These are phyloP conservation scores for Drosophila suzukii DNA, from an alignment of 1,140 invertebrate species.

Conservation along the genomic window DNA sequence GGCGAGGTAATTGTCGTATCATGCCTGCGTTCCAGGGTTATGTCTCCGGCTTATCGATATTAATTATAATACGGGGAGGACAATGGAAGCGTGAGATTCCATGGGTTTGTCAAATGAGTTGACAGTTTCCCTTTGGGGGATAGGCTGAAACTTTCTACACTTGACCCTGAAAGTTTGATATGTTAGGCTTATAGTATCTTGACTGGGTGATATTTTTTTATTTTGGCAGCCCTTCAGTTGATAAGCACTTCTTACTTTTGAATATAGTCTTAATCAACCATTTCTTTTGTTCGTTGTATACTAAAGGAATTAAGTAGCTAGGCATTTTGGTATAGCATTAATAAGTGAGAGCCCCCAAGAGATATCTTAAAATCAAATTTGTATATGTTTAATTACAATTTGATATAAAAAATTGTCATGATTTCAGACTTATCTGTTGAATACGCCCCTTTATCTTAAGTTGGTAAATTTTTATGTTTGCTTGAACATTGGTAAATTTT, in stretches of 20 bases:
- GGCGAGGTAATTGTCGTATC: conserved; percentile 55
- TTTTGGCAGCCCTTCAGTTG: no score
- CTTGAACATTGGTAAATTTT: not conserved
- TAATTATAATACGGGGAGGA: conserved; percentile 33
- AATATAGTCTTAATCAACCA: no score
- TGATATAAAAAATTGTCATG: no score
- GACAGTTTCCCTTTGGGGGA: conserved; percentile 11
- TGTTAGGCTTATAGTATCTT: no score
- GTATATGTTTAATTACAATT: not conserved
- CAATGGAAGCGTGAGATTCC: conserved; percentile 33
- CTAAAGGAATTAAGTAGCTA: no score
- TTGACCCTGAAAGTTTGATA: not conserved
- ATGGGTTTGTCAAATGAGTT: conserved; percentile 13
- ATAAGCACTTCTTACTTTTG: no score
- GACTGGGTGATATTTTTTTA: no score
- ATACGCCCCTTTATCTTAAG: not conserved
- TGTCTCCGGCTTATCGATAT: conserved; percentile 43
- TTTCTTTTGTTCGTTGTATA: no score
- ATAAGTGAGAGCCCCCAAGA: no score
- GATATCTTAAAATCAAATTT: no score
- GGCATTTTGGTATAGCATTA: no score
- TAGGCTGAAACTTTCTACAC: conserved; percentile 9
- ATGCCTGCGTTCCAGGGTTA: conserved; percentile 42
- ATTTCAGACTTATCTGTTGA: not conserved
- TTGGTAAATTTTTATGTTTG: not conserved